phyloP scores from a whole-genome alignment of 1,140 invertebrate genomes.

The Ceratoteleas bidentatus region DNA sequence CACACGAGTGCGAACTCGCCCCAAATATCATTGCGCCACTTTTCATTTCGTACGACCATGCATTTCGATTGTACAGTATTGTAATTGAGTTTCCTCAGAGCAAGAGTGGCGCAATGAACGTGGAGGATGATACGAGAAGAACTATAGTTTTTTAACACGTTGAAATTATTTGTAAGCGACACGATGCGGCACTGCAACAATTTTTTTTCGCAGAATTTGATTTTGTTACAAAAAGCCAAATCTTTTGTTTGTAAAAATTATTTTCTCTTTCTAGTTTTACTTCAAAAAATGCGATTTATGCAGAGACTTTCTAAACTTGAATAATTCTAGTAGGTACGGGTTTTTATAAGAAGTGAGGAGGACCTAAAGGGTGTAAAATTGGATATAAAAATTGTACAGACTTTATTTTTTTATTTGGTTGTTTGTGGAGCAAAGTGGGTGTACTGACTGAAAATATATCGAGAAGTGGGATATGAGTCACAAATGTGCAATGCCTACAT shows the following conservation, averaged over 20 bases:
- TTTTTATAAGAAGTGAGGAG: too few relatives aligned
- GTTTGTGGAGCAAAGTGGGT: slow-evolving; percentile 48
- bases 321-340: too few relatives aligned
- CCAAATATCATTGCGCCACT: slow-evolving; percentile 24
- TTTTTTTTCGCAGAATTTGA: slow-evolving; percentile 35
- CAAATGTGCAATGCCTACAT: slow-evolving; percentile 68
- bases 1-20: slow-evolving; percentile 12
- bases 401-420: too few relatives aligned
- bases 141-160: slow-evolving; percentile 36
- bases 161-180: slow-evolving; percentile 32
- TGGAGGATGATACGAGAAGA: slow-evolving; percentile 2
- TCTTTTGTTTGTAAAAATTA: too few relatives aligned
- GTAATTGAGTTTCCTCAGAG: slow-evolving; percentile 16
- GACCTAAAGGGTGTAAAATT: too few relatives aligned
- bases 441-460: neutral
- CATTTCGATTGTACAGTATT: slow-evolving; percentile 46
- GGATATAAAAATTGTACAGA: too few relatives aligned
- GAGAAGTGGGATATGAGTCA: slow-evolving; percentile 17
- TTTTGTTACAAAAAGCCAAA: too few relatives aligned
- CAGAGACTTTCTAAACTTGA: too few relatives aligned
- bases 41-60: slow-evolving; percentile 28
- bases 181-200: neutral
- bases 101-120: slow-evolving; percentile 14
- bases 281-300: too few relatives aligned
- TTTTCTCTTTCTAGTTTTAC: slow-evolving; percentile 61